phyloP scores from a whole-genome alignment of 2,888 invertebrate species.

The Sinopyrophorus schimmeli region DNA sequence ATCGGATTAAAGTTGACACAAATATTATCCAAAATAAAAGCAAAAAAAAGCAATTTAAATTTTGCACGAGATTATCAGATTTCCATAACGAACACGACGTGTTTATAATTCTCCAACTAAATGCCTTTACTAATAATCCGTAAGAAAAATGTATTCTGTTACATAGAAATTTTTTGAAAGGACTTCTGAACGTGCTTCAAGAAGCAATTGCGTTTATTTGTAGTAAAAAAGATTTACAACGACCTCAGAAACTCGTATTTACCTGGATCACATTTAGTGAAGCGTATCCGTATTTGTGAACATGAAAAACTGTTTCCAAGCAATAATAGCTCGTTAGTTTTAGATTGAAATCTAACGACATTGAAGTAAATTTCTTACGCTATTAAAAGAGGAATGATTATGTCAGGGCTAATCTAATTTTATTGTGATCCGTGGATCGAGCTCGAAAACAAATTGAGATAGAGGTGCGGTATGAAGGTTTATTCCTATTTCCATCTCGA shows the following conservation, averaged over 20 bases:
- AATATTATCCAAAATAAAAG: no score
- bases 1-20: no score
- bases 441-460: no score
- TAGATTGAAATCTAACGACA: no score
- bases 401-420: no score
- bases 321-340: constrained; percentile 61
- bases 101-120: constrained; percentile 86
- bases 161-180: constrained; percentile 50
- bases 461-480: no score
- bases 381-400: no score
- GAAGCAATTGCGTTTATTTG: constrained; percentile 80
- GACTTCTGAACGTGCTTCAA: constrained; percentile 72
- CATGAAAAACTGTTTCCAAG: constrained; percentile 3
- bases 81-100: constrained; percentile 21
- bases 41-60: no score
- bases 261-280: constrained; percentile 3
- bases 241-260: constrained; percentile 11
- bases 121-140: constrained; percentile 84
- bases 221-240: constrained; percentile 11
- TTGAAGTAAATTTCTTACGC: no score
- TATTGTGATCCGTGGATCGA: no score
- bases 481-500: no score
- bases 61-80: constrained; percentile 4
- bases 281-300: constrained; percentile 10
- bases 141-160: constrained; percentile 74